Evolutionary conservation across 2,888 invertebrate genomes (phyloP).

Genomic region (Pachliopta kotzebuea): DNA sequence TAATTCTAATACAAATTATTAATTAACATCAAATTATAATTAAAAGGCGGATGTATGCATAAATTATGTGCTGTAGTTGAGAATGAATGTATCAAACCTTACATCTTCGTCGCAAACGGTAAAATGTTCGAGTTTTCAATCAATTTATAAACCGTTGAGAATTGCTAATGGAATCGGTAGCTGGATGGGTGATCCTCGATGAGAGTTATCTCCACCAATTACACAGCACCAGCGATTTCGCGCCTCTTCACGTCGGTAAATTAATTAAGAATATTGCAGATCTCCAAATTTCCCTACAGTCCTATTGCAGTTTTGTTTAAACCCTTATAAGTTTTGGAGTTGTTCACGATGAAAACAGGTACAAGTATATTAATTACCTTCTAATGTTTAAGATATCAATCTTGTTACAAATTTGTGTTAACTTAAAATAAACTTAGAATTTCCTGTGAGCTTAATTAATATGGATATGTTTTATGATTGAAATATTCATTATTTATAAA

Average conservation of each 20-base stretch:
- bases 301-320: neutral
- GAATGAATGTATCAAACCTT: neutral
- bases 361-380: neutral
- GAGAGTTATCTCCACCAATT: conserved; percentile 30
- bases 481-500: too few species aligned
- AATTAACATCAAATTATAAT: too few species aligned
- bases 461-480: too few species aligned
- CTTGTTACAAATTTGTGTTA: neutral
- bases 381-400: neutral
- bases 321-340: neutral
- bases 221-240: conserved; percentile 35
- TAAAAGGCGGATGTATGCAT: too few species aligned
- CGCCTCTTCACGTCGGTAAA: conserved; percentile 37
- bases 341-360: too few species aligned
- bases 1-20: too few species aligned
- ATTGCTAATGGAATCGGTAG: conserved; percentile 28
- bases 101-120: conserved; percentile 14
- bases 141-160: conserved; percentile 25
- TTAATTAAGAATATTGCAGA: conserved; percentile 39
- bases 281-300: conserved; percentile 22
- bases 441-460: neutral
- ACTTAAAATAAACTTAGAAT: neutral
- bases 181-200: conserved; percentile 11
- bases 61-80: neutral
- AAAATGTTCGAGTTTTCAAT: conserved; percentile 23